Percentiles rank a stretch among this genome's conserved stretches.
phyloP scores from a whole-genome alignment of 2,888 invertebrate genomes.

The Yponomeuta sedellus region DNA sequence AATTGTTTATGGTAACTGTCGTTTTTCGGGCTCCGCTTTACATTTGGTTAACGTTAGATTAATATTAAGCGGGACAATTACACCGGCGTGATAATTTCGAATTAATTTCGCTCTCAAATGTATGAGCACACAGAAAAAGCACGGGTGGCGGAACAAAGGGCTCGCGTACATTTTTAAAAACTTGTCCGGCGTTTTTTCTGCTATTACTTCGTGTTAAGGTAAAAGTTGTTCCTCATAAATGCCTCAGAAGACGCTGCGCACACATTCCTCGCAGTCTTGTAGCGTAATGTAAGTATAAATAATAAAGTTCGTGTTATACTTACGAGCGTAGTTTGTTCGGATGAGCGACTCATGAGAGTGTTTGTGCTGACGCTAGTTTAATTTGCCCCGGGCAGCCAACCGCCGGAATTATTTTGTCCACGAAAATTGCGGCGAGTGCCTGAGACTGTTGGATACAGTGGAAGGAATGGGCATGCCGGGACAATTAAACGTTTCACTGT shows the following conservation, averaged over 20 bases:
- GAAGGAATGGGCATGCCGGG: neutral
- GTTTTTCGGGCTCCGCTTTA: neutral
- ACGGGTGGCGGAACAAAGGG: neutral
- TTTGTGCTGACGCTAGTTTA: neutral
- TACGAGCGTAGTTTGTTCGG: neutral
- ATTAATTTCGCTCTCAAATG: neutral
- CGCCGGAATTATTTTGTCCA: neutral
- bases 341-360: no score
- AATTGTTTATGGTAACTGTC: neutral
- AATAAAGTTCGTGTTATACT: conserved; percentile 3
- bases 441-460: neutral
- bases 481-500: conserved; percentile 3
- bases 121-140: neutral
- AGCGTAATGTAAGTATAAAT: conserved; percentile 7
- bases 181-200: conserved; percentile 3
- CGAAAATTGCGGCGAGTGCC: neutral
- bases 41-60: neutral
- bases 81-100: neutral
- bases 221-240: conserved; percentile 8
- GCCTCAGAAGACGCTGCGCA: neutral
- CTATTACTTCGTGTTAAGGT: neutral
- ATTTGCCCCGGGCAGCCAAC: neutral
- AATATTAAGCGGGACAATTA: neutral
- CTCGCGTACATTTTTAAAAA: conserved; percentile 6
- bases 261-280: neutral